Base-by-base conservation (phyloP, 2,113 vertebrate species). In the Asarcornis scutulata region DNA sequence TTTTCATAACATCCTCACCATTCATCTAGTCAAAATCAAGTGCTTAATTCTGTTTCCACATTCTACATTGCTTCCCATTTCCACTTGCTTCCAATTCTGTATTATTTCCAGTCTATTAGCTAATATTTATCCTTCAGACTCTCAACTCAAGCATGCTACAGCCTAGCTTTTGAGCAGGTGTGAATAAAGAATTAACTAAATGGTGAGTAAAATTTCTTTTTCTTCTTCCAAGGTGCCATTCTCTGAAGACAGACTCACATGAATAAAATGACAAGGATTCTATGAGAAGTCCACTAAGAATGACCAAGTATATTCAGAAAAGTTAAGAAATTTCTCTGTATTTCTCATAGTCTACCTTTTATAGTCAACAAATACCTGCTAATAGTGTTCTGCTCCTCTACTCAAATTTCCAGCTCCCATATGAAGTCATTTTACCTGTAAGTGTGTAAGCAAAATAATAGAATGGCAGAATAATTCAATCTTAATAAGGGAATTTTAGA, bases 401-500 rank as follows among this genome's bases (percentile, higher is more conserved):
- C 69, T 75, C 38, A 68, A 32, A 86, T 87, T 92, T 92, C 48
- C 34, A 69, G 17, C 32, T 90, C 29, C 69, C 17, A 4, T 15
- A 6, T 38, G 34, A 53, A 84, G 31, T 84, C 62, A 73, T 48
- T 48, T 53, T 11, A 8, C 62, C 60, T 60, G 87, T 72, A 85
- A 91, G 85, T 23, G 40, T 40, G 40, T 55, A 91, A 94, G 50
- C 21, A 76, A 91, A 92, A 25, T 72, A 92, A 85, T 87, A 52
- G 62, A 69, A 76, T 58, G 62, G 71, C 58, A 95, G 66, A 83
- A 74, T 5, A 58, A n/a, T 0, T 0, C 23, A 71, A 52, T 82
- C 34, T 63, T 62, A 72, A 48, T 59, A 80, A 50, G 55, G n/a
- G 50, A 87, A 79, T 91, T 95, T 76, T 79, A 92, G 77, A 18